These are phyloP conservation scores for Pelusios castaneus DNA, from an alignment of 2,113 vertebrate genomes.

Conservation along the genomic window DNA sequence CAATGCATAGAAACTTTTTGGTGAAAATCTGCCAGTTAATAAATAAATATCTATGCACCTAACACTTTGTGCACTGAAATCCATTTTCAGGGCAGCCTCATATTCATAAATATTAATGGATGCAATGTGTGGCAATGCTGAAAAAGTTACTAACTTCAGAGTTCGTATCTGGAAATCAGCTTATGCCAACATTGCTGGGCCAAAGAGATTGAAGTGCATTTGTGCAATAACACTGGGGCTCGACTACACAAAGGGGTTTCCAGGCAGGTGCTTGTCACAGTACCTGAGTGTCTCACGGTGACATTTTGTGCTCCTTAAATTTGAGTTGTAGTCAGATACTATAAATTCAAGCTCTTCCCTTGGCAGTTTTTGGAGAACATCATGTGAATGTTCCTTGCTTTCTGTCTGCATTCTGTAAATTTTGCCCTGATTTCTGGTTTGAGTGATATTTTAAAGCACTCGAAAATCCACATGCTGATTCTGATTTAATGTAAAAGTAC, in stretches of 20 bases:
- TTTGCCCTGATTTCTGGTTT: background rate
- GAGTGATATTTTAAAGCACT: background rate
- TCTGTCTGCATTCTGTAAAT: background rate
- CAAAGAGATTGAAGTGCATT: background rate
- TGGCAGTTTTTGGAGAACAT: background rate
- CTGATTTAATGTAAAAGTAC: background rate
- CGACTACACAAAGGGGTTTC: background rate
- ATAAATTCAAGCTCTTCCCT: background rate
- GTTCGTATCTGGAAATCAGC: fast-evolving
- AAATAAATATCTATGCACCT: background rate
- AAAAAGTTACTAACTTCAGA: background rate
- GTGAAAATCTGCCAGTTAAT: background rate
- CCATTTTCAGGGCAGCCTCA: background rate
- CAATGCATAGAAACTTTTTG: background rate
- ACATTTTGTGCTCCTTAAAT: background rate
- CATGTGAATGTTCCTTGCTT: background rate
- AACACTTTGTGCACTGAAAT: background rate
- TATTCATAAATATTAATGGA: slow-evolving; percentile 23
- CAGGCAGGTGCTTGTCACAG: background rate
- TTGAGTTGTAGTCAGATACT: background rate
- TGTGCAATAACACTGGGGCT: background rate
- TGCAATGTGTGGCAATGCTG: fast-evolving
- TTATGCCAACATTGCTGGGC: fast-evolving
- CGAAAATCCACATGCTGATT: background rate
- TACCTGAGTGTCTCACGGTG: background rate